phyloP scores from a whole-genome alignment of 2,888 invertebrate species.

The Pocota personata region DNA sequence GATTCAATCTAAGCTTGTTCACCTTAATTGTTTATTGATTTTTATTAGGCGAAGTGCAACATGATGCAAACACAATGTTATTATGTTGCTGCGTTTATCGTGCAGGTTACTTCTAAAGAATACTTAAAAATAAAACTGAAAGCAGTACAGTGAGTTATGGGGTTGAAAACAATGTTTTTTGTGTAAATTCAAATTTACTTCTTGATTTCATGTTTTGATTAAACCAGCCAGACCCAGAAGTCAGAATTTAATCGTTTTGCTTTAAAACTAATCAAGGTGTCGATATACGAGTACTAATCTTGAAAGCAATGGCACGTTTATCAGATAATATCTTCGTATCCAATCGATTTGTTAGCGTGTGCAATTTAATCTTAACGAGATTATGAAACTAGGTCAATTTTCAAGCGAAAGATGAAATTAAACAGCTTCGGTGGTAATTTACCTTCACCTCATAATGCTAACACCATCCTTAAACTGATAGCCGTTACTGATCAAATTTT shows the following conservation, averaged over 20 bases:
- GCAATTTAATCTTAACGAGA: not conserved
- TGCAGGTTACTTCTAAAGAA: not conserved
- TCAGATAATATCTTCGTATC: not conserved
- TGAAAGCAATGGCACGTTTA: not conserved
- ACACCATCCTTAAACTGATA: not conserved
- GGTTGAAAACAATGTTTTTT: no score
- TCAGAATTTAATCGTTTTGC: no score
- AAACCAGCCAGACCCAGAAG: not conserved
- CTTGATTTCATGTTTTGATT: not conserved
- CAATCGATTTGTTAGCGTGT: not conserved
- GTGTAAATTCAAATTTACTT: not conserved
- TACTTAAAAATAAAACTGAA: not conserved
- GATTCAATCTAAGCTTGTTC: not conserved
- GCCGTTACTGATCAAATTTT: not conserved
- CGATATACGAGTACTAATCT: not conserved
- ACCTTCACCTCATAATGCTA: not conserved
- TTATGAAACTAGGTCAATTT: slow-evolving; percentile 7
- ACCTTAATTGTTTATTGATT: not conserved
- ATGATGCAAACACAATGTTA: not conserved
- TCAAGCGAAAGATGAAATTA: not conserved
- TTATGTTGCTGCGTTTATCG: not conserved
- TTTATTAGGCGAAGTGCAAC: not conserved
- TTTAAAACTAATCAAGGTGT: not conserved
- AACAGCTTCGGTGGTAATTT: not conserved
- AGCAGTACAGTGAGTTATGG: not conserved